These are phyloP conservation scores for Plebejus argus DNA, from an alignment of 2,888 invertebrate species.

Conservation along the genomic window DNA sequence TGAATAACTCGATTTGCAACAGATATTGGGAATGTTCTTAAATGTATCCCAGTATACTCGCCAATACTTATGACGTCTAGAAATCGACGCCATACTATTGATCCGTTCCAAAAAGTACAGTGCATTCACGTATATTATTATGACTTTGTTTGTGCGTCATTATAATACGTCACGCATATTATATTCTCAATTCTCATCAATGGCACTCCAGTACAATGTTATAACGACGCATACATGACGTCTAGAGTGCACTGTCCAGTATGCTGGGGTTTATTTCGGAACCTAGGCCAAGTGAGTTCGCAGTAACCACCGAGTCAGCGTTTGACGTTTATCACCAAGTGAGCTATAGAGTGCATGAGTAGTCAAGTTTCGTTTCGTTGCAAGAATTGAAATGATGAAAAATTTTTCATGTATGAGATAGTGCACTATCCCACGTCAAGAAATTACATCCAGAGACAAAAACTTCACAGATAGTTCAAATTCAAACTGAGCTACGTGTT, in stretches of 20 bases:
- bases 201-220: too few relatives aligned
- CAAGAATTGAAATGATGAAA: background rate
- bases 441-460: background rate
- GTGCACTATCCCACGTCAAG: background rate
- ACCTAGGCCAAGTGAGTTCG: background rate
- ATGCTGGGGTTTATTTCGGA: background rate
- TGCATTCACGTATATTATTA: too few relatives aligned
- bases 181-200: too few relatives aligned
- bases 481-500: too few relatives aligned
- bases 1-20: background rate
- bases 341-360: background rate
- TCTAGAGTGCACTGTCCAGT: too few relatives aligned
- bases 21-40: background rate
- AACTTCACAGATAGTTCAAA: background rate
- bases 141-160: too few relatives aligned
- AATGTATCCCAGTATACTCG: background rate
- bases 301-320: background rate
- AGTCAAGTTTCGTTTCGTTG: constrained; percentile 9
- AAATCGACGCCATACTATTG: too few relatives aligned
- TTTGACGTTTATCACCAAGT: background rate
- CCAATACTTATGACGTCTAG: too few relatives aligned
- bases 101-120: too few relatives aligned
- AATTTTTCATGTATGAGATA: background rate
- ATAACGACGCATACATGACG: too few relatives aligned
- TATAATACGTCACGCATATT: too few relatives aligned